Conservation (phyloP, 2,113 vertebrate genomes). For the Ascaphus truei region DNA sequence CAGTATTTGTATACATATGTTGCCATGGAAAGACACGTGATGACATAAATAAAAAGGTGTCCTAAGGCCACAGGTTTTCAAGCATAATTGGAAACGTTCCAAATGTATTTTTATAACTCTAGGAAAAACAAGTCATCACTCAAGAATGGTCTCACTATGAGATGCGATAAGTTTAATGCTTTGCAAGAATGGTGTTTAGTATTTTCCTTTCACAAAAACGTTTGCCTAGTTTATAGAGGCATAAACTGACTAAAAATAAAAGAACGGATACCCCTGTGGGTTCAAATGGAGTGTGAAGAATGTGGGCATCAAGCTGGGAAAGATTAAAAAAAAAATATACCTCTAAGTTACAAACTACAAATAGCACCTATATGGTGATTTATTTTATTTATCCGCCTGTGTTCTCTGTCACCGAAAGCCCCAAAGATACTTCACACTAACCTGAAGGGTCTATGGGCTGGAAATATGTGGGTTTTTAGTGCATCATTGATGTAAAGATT, state of each 20-base stretch:
- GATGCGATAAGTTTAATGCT: constrained; percentile 39
- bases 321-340: too few species aligned
- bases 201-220: constrained; percentile 26
- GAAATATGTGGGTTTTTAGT: too few species aligned
- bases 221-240: constrained; percentile 6
- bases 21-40: constrained; percentile 37
- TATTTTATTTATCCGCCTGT: too few species aligned
- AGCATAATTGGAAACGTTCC: constrained; percentile 39
- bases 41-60: constrained; percentile 41
- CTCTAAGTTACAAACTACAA: too few species aligned
- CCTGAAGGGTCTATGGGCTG: too few species aligned
- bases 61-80: constrained; percentile 40
- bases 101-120: constrained; percentile 44
- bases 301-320: too few species aligned
- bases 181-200: constrained; percentile 22
- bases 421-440: too few species aligned
- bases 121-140: not conserved
- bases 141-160: constrained; percentile 32
- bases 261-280: not conserved
- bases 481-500: too few species aligned
- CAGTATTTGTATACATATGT: constrained; percentile 36
- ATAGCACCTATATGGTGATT: too few species aligned
- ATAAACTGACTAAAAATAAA: constrained; percentile 8
- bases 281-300: not conserved
- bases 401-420: too few species aligned